phyloP scores from a whole-genome alignment of 2,113 vertebrate genomes.

The Urocolius indicus region DNA sequence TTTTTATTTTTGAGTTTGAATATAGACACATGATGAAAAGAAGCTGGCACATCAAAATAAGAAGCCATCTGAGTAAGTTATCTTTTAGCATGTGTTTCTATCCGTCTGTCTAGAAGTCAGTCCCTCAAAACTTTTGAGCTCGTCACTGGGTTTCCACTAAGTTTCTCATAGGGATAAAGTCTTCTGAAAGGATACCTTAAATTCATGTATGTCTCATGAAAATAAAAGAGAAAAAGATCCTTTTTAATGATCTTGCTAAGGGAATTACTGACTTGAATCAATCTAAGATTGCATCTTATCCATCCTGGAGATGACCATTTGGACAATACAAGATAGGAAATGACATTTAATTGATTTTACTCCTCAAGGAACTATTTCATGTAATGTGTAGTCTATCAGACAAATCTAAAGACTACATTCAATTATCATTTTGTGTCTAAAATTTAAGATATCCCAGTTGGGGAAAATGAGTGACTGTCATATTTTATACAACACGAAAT shows the following conservation, averaged over 20 bases:
- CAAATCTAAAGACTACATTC: background rate
- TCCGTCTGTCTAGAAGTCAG: background rate
- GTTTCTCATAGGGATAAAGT: background rate
- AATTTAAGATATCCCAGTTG: background rate
- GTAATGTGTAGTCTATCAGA: background rate
- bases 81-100: background rate
- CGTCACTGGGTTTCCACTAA: background rate
- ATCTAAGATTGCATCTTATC: background rate
- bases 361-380: background rate
- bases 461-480: background rate
- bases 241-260: background rate
- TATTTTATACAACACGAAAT: background rate
- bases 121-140: background rate
- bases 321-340: background rate
- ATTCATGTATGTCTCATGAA: background rate
- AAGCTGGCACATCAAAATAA: background rate
- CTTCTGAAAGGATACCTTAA: background rate
- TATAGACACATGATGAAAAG: background rate
- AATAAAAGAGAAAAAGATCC: background rate
- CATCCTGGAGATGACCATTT: background rate
- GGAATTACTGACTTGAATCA: background rate
- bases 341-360: background rate
- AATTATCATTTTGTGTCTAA: background rate
- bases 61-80: background rate
- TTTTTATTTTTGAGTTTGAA: background rate